phyloP scores from a whole-genome alignment of 2,888 invertebrate genomes.

The Drosophila suboccidentalis region DNA sequence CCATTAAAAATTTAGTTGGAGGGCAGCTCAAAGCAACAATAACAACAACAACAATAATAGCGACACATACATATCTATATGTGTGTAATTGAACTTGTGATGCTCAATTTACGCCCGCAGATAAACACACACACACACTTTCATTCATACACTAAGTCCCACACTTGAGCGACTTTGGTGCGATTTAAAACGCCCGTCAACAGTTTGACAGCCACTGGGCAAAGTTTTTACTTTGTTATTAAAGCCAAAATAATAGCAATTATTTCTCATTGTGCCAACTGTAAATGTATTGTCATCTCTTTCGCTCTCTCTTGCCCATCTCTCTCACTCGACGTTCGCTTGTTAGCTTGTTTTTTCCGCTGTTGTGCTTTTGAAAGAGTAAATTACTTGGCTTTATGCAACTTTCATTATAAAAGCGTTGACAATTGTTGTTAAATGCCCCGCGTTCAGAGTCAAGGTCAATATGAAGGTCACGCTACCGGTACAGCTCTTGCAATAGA shows the following conservation, averaged over 20 bases:
- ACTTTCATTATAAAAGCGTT: conserved; percentile 44
- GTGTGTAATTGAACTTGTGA: conserved; percentile 67
- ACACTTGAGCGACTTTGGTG: conserved; percentile 46
- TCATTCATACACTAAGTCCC: conserved; percentile 4
- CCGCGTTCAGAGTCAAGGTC: conserved; percentile 70
- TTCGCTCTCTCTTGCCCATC: conserved; percentile 18
- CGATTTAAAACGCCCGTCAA: conserved; percentile 45
- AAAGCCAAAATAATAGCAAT: conserved; percentile 49
- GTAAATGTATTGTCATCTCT: conserved; percentile 39
- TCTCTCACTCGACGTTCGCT: conserved; percentile 25
- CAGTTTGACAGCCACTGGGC: conserved; percentile 54
- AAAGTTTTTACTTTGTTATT: conserved; percentile 39
- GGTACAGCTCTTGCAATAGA: neutral
- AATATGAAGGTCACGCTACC: conserved; percentile 24
- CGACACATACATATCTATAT: conserved; percentile 23
- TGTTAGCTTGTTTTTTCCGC: conserved; percentile 33
- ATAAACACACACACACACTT: conserved; percentile 21
- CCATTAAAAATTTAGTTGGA: conserved; percentile 74
- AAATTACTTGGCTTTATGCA: conserved; percentile 66
- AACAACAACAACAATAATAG: conserved; percentile 23
- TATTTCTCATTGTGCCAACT: conserved; percentile 52
- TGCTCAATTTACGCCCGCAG: conserved; percentile 69
- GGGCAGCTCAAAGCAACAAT: conserved; percentile 42
- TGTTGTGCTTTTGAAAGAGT: conserved; percentile 53
- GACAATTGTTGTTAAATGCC: conserved; percentile 31